Evolutionary conservation across 1,140 invertebrate genomes (phyloP).

Genomic region (Pinna nobilis): DNA sequence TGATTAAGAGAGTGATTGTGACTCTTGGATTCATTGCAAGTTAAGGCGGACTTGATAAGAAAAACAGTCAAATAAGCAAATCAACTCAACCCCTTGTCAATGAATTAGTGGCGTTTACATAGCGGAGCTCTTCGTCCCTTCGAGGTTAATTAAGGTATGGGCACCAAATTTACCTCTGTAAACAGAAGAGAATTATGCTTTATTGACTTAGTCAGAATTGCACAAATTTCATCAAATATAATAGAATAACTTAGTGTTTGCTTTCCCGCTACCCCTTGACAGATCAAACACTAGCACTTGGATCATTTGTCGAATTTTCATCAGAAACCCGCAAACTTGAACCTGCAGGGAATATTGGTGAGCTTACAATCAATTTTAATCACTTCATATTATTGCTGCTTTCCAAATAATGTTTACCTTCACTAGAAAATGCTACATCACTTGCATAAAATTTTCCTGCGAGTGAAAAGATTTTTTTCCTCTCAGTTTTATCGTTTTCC

Average conservation of each 20-base stretch:
- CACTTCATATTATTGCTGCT: no score
- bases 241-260: conserved; percentile 61
- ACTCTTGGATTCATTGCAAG: conserved; percentile 22
- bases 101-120: conserved; percentile 21
- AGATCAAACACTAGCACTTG: conserved; percentile 51
- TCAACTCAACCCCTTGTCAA: conserved; percentile 20
- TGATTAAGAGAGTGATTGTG: conserved; percentile 17
- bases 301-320: conserved; percentile 54
- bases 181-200: conserved; percentile 58
- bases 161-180: conserved; percentile 57
- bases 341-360: conserved; percentile 41
- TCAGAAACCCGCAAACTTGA: conserved; percentile 24
- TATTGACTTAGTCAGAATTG: conserved; percentile 60
- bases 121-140: conserved; percentile 24
- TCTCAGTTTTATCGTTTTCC: no score
- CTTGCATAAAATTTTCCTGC: no score
- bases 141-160: conserved; percentile 58
- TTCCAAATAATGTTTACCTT: no score
- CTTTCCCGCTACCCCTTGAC: conserved; percentile 37
- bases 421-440: no score
- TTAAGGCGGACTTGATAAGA: conserved; percentile 23
- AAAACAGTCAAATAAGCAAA: conserved; percentile 28
- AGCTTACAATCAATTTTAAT: no score
- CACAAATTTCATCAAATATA: conserved; percentile 68
- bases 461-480: no score